phyloP scores from a whole-genome alignment of 2,797 vertebrate genomes.

The Phataginus tricuspis region DNA sequence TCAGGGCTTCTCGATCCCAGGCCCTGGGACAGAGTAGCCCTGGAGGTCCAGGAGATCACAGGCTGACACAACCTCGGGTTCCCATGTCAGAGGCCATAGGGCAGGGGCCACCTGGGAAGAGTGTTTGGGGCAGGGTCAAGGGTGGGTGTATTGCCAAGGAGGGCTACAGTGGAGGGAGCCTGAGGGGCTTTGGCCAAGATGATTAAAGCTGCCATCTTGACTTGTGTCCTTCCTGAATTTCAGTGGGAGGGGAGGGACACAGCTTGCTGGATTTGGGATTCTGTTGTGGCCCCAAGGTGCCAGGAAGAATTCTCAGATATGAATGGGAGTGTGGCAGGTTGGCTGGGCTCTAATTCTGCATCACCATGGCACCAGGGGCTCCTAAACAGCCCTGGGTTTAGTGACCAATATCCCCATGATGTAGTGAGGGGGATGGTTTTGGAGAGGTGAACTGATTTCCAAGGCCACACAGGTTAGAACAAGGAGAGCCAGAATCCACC shows the following conservation, averaged over 20 bases:
- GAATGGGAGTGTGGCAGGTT: not conserved
- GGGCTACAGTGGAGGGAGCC: not conserved
- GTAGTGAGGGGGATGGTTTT: not conserved
- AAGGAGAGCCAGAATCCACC: not conserved
- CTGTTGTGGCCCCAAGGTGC: not conserved
- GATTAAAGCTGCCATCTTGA: slow-evolving; percentile 77
- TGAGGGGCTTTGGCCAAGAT: not conserved
- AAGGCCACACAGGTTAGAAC: not conserved
- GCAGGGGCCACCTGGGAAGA: not conserved
- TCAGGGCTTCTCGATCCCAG: not conserved
- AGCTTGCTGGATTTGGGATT: not conserved
- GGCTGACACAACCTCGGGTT: slow-evolving; percentile 28
- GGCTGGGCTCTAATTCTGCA: not conserved
- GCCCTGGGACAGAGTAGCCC: not conserved
- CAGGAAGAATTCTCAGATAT: not conserved
- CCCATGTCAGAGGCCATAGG: not conserved
- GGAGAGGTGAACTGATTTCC: not conserved
- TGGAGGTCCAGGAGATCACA: not conserved
- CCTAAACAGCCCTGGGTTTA: not conserved
- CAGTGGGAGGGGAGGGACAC: not conserved
- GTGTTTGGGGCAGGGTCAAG: not conserved
- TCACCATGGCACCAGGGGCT: not conserved
- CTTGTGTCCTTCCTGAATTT: slow-evolving; percentile 28
- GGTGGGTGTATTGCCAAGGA: not conserved
- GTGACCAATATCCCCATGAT: not conserved